phyloP scores from a whole-genome alignment of 2,113 vertebrate species.

The Gymnobelideus leadbeateri region DNA sequence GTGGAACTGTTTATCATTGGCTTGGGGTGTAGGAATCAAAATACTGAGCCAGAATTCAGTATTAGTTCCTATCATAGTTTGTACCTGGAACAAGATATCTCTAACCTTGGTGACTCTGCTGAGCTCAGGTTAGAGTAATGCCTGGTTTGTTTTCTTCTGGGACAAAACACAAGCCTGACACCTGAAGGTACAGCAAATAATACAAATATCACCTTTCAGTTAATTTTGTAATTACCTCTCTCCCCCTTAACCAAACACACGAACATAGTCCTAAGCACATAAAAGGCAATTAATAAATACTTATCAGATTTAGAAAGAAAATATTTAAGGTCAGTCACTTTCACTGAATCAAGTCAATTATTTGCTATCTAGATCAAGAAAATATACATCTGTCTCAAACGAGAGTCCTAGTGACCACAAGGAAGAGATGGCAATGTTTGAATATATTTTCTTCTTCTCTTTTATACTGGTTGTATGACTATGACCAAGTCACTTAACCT shows the following conservation, averaged over 20 bases:
- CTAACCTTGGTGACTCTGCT: background rate
- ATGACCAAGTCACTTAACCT: no score
- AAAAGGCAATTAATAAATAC: background rate
- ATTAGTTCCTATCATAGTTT: background rate
- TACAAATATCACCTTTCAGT: background rate
- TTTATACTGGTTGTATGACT: no score
- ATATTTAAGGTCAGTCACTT: background rate
- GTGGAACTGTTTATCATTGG: background rate
- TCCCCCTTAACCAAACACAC: background rate
- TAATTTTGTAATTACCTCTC: background rate
- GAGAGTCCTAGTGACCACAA: no score
- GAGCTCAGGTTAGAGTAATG: background rate
- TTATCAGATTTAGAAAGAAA: background rate
- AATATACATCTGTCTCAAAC: no score
- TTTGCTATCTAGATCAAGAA: no score
- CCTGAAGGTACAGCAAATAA: background rate
- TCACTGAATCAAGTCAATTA: background rate
- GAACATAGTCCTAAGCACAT: background rate
- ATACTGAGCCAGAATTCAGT: background rate
- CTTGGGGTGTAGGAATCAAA: background rate
- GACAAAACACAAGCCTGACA: background rate
- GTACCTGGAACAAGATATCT: background rate
- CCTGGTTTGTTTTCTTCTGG: background rate
- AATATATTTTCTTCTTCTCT: no score
- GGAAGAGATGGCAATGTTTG: no score